phyloP scores from a whole-genome alignment of 2,113 vertebrate genomes.

The Emydura subglobosa region DNA sequence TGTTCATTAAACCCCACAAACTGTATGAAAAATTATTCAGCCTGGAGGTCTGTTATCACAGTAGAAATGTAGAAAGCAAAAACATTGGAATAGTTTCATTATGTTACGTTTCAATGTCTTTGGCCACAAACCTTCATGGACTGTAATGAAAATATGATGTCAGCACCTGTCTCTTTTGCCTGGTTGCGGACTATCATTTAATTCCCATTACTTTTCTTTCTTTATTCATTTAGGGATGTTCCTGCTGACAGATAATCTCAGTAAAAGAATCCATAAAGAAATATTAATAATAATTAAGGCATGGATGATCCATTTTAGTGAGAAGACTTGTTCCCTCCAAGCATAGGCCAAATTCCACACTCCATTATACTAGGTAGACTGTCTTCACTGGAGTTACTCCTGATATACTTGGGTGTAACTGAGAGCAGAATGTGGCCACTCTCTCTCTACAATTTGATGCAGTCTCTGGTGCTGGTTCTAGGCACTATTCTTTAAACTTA shows the following conservation, averaged over 20 bases:
- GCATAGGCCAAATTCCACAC: not conserved
- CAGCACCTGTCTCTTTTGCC: not conserved
- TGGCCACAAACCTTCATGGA: not conserved
- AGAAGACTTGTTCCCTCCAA: not conserved
- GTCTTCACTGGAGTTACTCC: not conserved
- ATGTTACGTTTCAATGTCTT: not conserved
- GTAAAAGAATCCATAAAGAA: constrained; percentile 25
- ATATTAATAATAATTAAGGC: constrained; percentile 33
- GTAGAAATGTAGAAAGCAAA: not conserved
- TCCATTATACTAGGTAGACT: not conserved
- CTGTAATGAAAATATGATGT: not conserved
- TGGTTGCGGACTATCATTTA: not conserved
- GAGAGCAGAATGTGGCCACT: not conserved
- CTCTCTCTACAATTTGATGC: not conserved
- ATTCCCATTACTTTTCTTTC: not conserved
- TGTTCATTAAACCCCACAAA: not conserved
- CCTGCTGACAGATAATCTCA: not conserved
- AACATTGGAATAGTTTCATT: not conserved
- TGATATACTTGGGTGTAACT: not conserved
- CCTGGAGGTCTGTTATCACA: not conserved
- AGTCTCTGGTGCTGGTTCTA: not conserved
- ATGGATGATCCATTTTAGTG: not conserved
- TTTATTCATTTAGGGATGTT: not conserved
- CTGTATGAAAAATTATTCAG: not conserved
- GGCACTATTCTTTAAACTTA: not conserved